Conservation (phyloP, 2,113 vertebrate genomes). For the Lampris megalopsis region DNA sequence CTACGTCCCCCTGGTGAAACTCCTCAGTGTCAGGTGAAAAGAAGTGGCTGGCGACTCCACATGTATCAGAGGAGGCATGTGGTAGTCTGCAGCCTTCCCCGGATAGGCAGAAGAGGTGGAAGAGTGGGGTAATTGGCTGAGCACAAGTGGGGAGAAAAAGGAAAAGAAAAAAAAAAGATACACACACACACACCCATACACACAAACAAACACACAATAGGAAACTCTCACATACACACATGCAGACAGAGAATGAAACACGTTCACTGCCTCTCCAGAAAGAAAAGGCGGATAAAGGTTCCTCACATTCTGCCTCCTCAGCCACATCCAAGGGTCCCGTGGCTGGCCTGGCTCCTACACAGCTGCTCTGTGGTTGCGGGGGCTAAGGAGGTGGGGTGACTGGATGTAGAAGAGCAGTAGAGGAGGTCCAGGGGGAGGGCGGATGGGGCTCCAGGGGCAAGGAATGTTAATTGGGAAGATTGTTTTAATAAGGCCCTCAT, state of each 20-base stretch:
- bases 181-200: conserved; percentile 19
- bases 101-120: no score
- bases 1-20: no score
- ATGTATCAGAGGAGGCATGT: no score
- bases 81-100: no score
- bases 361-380: conserved; percentile 63
- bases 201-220: conserved; percentile 27
- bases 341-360: conserved; percentile 49
- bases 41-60: no score
- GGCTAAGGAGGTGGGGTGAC: conserved; percentile 42
- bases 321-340: conserved; percentile 32
- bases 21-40: no score
- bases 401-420: conserved; percentile 32
- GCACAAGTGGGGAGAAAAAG: no score
- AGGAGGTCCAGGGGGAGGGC: conserved; percentile 35
- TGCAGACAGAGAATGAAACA: background rate
- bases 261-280: conserved; percentile 3
- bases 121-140: no score
- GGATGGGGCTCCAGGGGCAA: conserved; percentile 63
- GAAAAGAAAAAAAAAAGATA: conserved; percentile 17
- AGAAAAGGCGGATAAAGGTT: conserved; percentile 56
- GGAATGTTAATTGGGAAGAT: conserved; percentile 85
- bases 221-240: background rate
- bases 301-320: conserved; percentile 42
- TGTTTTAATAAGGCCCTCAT: conserved; percentile 83